Percentiles rank a stretch among this genome's conserved stretches.
Evolutionary conservation across 2,888 invertebrate genomes (phyloP).

Genomic region (Clepsis dumicolana): DNA sequence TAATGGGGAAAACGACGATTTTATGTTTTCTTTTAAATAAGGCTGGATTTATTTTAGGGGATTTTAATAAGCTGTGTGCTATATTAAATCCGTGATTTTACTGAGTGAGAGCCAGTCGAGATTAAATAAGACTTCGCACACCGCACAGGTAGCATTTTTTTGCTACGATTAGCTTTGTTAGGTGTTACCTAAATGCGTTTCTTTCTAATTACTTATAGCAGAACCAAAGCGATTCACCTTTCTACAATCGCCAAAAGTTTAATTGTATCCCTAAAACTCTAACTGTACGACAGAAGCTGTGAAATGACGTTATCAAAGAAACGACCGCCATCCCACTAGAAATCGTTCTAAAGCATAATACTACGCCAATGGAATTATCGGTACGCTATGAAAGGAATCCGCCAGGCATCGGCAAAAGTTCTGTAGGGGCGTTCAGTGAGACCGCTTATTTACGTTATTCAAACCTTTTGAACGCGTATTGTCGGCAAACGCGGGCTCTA

Average conservation of each 20-base stretch:
- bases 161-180: no score
- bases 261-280: no score
- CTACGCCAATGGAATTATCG: not conserved
- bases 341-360: not conserved
- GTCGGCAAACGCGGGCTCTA: no score
- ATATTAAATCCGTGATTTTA: not conserved
- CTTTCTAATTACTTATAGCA: no score
- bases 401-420: conserved; percentile 11
- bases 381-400: not conserved
- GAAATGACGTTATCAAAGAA: not conserved
- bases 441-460: conserved; percentile 9
- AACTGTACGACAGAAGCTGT: not conserved
- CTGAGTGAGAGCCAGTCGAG: not conserved
- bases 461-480: conserved; percentile 2
- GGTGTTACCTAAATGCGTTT: no score
- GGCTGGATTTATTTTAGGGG: not conserved
- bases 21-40: conserved; percentile 9
- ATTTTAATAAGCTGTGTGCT: not conserved
- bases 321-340: not conserved
- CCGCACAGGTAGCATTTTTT: no score
- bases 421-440: conserved; percentile 4
- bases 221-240: no score
- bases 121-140: no score
- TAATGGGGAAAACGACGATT: conserved; percentile 7
- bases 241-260: no score